Percentiles rank a stretch among this genome's conserved stretches.
These are phyloP conservation scores for Pycnomerus fuliginosus DNA, from an alignment of 2,888 invertebrate genomes.

Conservation along the genomic window DNA sequence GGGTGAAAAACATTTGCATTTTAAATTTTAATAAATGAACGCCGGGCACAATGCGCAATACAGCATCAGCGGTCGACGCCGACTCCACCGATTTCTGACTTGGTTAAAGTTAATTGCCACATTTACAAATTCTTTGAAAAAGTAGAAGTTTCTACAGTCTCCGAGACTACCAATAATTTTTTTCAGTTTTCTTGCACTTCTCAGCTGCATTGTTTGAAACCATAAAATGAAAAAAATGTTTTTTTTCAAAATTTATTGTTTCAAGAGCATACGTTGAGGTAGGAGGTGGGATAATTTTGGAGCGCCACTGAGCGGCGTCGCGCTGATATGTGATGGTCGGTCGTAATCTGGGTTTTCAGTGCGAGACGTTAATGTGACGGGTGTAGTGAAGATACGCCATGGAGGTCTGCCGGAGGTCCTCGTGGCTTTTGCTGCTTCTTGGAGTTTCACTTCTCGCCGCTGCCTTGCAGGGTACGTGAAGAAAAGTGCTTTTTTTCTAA, in stretches of 20 bases:
- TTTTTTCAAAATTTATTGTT: background rate
- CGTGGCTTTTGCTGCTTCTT: slow-evolving; percentile 58
- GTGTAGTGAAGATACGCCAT: slow-evolving; percentile 55
- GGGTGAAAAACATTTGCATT: too few species aligned
- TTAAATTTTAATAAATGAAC: too few species aligned
- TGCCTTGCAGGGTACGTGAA: slow-evolving; percentile 61
- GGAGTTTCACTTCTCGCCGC: slow-evolving; percentile 57
- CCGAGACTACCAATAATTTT: background rate
- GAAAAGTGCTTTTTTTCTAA: slow-evolving; percentile 12
- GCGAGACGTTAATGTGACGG: slow-evolving; percentile 52
- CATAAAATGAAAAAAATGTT: background rate
- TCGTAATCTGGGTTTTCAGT: slow-evolving; percentile 51
- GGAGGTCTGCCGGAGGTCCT: slow-evolving; percentile 59
- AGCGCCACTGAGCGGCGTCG: slow-evolving; percentile 47
- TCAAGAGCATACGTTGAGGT: background rate
- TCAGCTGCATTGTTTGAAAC: slow-evolving; percentile 35
- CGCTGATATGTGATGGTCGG: slow-evolving; percentile 45
- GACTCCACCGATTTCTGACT: too few species aligned
- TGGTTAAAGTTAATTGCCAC: too few species aligned
- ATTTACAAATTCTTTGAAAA: too few species aligned
- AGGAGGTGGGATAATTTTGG: slow-evolving; percentile 2
- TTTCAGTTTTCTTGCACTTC: background rate
- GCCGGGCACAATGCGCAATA: too few species aligned
- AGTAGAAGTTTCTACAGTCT: too few species aligned
- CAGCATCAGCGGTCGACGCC: too few species aligned